Percentiles rank a stretch among this genome's conserved stretches.
Conservation (phyloP, 53 echinoderm and acorn worm genomes). For the Paelopatides confundens region DNA sequence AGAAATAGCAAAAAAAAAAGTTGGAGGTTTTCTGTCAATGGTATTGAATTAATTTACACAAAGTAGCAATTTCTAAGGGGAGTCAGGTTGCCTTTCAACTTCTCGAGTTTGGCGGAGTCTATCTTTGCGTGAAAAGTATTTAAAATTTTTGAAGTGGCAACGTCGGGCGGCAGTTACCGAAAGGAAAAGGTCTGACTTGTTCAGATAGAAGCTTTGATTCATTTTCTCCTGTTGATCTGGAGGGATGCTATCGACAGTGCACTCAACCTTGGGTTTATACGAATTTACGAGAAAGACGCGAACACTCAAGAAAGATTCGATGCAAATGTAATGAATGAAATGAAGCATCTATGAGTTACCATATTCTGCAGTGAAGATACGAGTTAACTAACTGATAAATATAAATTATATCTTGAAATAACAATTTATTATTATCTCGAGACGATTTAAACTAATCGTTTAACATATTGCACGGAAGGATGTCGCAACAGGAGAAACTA, state of each 20-base stretch:
- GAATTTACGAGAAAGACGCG: background rate
- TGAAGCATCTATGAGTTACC: background rate
- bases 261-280: constrained; percentile 33
- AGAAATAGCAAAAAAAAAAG: constrained; percentile 1
- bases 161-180: constrained; percentile 28
- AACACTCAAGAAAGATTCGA: background rate
- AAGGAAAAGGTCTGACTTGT: background rate
- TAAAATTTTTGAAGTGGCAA: constrained; percentile 22
- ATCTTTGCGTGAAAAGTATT: constrained; percentile 28
- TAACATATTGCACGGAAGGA: too few relatives aligned
- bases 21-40: constrained; percentile 32
- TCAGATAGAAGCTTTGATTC: background rate
- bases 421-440: too few relatives aligned
- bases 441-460: too few relatives aligned
- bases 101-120: constrained; percentile 45
- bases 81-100: constrained; percentile 29
- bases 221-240: background rate
- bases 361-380: too few relatives aligned
- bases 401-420: too few relatives aligned
- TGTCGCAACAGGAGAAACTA: too few relatives aligned
- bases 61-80: constrained; percentile 43
- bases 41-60: constrained; percentile 47
- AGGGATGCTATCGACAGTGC: constrained; percentile 10
- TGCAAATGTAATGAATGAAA: background rate
- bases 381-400: too few relatives aligned